Evolutionary conservation across 2,888 invertebrate genomes (phyloP).

Genomic region (Tetrapedia diversipes): DNA sequence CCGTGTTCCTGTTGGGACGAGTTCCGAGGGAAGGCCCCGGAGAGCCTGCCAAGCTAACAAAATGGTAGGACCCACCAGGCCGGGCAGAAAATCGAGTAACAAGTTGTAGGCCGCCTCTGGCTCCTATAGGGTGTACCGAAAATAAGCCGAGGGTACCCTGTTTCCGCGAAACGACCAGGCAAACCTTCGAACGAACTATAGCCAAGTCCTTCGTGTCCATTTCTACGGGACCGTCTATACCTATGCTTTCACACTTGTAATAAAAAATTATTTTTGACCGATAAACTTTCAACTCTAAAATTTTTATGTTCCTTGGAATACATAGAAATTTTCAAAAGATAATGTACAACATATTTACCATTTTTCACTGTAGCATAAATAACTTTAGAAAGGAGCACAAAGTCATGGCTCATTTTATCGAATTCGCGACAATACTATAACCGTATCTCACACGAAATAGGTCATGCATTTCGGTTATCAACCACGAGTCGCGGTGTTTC

Average conservation of each 20-base stretch:
- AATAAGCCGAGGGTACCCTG: constrained; percentile 7
- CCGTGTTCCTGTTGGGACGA: constrained; percentile 52
- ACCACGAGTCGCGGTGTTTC: constrained; percentile 23
- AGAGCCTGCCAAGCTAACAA: constrained; percentile 66
- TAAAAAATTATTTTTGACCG: too few relatives aligned
- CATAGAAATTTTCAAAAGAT: too few relatives aligned
- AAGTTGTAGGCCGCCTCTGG: constrained; percentile 60
- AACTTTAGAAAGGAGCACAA: too few relatives aligned
- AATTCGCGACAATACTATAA: too few relatives aligned
- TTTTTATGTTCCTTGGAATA: too few relatives aligned
- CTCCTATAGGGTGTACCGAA: constrained; percentile 62
- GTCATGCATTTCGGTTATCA: constrained; percentile 14
- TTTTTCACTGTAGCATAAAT: too few relatives aligned
- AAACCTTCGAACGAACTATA: background rate
- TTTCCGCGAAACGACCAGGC: background rate
- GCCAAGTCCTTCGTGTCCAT: background rate
- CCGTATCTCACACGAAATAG: background rate
- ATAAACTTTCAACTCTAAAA: too few relatives aligned
- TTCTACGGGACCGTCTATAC: too few relatives aligned
- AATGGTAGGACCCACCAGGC: constrained; percentile 73
- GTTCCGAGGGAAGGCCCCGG: constrained; percentile 60
- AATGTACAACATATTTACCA: too few relatives aligned
- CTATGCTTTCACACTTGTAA: too few relatives aligned
- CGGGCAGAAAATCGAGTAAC: constrained; percentile 67
- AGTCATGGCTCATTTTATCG: constrained; percentile 1